A percentile compares a stretch with the other conserved stretches of the same genome.
Evolutionary conservation across 2,888 invertebrate species (phyloP).

Genomic region (Drosophila koepferae): DNA sequence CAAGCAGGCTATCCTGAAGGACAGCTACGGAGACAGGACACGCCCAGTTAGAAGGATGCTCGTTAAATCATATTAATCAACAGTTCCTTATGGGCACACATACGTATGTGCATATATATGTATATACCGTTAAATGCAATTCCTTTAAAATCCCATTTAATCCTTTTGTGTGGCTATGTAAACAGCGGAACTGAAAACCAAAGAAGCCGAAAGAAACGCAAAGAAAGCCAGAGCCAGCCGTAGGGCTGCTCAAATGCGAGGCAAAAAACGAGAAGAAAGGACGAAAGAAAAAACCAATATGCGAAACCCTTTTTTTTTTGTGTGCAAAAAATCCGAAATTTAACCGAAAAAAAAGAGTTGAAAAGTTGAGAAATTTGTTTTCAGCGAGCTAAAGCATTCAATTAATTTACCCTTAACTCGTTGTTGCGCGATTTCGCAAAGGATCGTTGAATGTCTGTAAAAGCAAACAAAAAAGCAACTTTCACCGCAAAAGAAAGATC

Average conservation of each 20-base stretch:
- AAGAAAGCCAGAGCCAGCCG: constrained; percentile 5
- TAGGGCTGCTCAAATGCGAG: constrained; percentile 40
- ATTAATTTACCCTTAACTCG: constrained; percentile 57
- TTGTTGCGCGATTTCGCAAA: constrained; percentile 33
- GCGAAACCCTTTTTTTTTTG: constrained; percentile 38
- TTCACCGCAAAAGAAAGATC: constrained; percentile 62
- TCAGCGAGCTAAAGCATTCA: constrained; percentile 56
- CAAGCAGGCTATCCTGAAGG: constrained; percentile 8
- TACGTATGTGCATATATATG: background rate
- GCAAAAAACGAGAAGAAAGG: constrained; percentile 24
- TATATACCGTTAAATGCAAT: constrained; percentile 33
- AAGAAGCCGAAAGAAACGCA: constrained; percentile 24
- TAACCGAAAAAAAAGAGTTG: constrained; percentile 50
- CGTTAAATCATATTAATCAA: constrained; percentile 74
- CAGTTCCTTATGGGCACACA: constrained; percentile 43
- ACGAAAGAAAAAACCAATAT: constrained; percentile 31
- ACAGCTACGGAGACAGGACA: constrained; percentile 36
- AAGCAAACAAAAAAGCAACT: constrained; percentile 68
- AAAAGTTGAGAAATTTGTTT: constrained; percentile 64
- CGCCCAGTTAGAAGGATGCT: constrained; percentile 62
- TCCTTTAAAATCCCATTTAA: constrained; percentile 71
- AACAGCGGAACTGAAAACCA: constrained; percentile 55
- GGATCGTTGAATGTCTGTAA: constrained; percentile 26
- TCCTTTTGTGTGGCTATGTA: constrained; percentile 78
- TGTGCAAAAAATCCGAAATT: constrained; percentile 31